phyloP scores from a whole-genome alignment of 2,113 vertebrate species.

The Pseudorectes ferrugineus region DNA sequence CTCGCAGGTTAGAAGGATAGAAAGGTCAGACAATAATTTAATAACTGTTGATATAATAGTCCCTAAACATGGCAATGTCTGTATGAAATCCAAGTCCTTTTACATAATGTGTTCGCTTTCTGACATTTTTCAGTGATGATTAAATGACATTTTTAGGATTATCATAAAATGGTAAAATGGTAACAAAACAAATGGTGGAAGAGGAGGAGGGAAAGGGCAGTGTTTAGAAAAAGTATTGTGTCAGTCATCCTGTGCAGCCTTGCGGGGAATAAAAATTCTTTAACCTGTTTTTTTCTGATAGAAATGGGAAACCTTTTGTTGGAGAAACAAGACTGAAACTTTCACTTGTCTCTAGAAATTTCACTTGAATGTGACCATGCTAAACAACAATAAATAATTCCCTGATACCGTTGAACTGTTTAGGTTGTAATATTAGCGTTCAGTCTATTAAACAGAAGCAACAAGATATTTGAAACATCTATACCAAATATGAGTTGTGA shows the following conservation, averaged over 20 bases:
- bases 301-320: neutral
- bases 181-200: neutral
- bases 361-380: neutral
- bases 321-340: neutral
- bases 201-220: neutral
- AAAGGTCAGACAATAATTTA: slow-evolving; percentile 63
- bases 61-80: neutral
- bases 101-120: neutral
- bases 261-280: neutral
- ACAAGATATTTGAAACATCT: neutral
- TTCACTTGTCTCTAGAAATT: neutral
- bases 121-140: slow-evolving; percentile 2
- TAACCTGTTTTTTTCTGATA: neutral
- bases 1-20: neutral
- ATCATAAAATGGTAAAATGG: neutral
- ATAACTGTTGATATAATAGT: neutral
- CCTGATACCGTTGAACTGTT: neutral
- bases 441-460: neutral
- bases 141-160: neutral
- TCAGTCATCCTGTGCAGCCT: neutral
- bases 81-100: slow-evolving; percentile 9
- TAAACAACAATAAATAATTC: neutral
- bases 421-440: neutral
- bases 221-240: neutral
- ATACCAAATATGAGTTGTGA: neutral